These are phyloP conservation scores for Coelinius sp. DNA, from an alignment of 2,888 invertebrate genomes.

Conservation along the genomic window DNA sequence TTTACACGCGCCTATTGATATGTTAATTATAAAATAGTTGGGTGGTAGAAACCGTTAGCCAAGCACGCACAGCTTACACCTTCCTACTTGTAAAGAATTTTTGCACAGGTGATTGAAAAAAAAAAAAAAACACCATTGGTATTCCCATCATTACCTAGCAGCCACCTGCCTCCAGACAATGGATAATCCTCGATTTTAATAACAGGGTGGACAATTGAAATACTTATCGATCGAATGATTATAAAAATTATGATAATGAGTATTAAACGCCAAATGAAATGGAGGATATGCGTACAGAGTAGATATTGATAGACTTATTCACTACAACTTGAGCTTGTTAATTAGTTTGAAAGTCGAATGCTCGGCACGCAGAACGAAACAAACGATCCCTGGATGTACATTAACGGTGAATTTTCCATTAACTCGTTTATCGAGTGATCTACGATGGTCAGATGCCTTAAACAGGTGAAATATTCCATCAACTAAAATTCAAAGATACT, in stretches of 20 bases:
- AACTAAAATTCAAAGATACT: not conserved
- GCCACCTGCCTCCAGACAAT: not conserved
- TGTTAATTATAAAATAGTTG: conserved; percentile 21
- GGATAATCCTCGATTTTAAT: not conserved
- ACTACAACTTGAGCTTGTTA: conserved; percentile 15
- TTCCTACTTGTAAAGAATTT: not conserved
- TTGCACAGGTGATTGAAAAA: conserved; percentile 19
- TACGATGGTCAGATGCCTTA: conserved; percentile 17
- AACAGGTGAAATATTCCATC: not conserved
- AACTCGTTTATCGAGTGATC: conserved; percentile 26
- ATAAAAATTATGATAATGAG: conserved; percentile 2
- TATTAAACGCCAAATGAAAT: conserved; percentile 9
- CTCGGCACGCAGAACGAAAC: conserved; percentile 42
- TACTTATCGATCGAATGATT: not conserved
- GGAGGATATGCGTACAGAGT: conserved; percentile 15
- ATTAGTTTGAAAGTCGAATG: conserved; percentile 42
- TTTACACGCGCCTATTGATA: conserved; percentile 16
- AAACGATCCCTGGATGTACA: conserved; percentile 23
- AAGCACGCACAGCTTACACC: conserved; percentile 9
- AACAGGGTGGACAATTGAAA: not conserved
- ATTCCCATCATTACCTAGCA: not conserved
- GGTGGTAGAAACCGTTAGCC: conserved; percentile 2
- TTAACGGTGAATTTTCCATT: conserved; percentile 40
- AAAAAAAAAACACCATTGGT: too few species aligned
- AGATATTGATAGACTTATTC: not conserved